These are phyloP conservation scores for Chaetophractus vellerosus DNA, from an alignment of 2,797 vertebrate genomes.

Conservation along the genomic window DNA sequence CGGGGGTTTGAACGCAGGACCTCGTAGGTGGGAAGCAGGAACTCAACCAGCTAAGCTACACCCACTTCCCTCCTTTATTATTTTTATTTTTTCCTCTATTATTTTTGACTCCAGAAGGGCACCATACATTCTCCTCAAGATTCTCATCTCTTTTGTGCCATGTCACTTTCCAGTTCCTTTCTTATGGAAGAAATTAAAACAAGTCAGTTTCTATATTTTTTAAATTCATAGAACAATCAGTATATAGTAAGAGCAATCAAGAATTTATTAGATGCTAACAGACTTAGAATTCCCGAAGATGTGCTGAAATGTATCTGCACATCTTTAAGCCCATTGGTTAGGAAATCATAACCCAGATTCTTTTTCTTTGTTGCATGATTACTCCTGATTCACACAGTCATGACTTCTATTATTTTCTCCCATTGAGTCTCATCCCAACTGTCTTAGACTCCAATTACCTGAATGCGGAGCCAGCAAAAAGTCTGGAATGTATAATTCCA, in stretches of 20 bases:
- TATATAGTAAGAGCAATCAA: not conserved
- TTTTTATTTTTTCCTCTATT: not conserved
- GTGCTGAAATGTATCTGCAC: not conserved
- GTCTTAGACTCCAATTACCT: too few species aligned
- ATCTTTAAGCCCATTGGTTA: not conserved
- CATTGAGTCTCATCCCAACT: not conserved
- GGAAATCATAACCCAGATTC: not conserved
- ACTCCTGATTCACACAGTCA: not conserved
- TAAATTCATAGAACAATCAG: not conserved
- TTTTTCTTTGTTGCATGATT: not conserved
- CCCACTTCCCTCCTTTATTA: too few species aligned
- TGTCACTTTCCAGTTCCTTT: not conserved
- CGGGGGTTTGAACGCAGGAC: too few species aligned
- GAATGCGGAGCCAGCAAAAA: not conserved
- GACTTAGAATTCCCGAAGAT: not conserved
- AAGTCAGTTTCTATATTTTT: not conserved
- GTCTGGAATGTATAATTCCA: not conserved
- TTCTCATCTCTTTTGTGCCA: not conserved
- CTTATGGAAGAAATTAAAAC: slow-evolving; percentile 26
- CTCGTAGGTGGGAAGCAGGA: too few species aligned
- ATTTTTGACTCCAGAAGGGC: not conserved
- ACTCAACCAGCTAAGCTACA: too few species aligned
- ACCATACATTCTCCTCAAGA: not conserved
- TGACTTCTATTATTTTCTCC: slow-evolving; percentile 3
- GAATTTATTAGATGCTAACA: not conserved